phyloP scores from a whole-genome alignment of 2,888 invertebrate genomes.

The Drosophila lacicola region DNA sequence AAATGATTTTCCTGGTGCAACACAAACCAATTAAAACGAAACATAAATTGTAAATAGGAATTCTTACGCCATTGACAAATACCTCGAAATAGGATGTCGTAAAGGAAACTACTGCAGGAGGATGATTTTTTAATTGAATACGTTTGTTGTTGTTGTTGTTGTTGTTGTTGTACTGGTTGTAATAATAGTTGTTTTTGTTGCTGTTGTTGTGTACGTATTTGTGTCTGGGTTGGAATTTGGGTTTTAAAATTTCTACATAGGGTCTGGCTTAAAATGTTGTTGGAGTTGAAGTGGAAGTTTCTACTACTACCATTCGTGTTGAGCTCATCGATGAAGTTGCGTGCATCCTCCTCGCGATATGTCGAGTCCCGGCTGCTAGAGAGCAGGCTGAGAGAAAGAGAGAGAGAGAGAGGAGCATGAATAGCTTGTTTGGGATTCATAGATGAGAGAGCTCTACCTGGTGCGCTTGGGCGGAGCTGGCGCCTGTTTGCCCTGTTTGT shows the following conservation, averaged over 20 bases:
- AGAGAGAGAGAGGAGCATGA: not conserved
- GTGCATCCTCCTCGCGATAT: conserved; percentile 85
- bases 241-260: conserved; percentile 83
- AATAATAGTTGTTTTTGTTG: conserved; percentile 61
- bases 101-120: conserved; percentile 86
- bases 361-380: conserved; percentile 85
- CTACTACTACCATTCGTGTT: conserved; percentile 84
- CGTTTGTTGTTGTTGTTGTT: conserved; percentile 62
- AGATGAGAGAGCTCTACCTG: conserved; percentile 86
- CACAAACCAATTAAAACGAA: conserved; percentile 47
- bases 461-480: conserved; percentile 98
- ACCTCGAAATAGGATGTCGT: conserved; percentile 86
- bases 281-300: conserved; percentile 62
- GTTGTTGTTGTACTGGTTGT: conserved; percentile 43
- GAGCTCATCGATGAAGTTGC: conserved; percentile 84
- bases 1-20: conserved; percentile 18
- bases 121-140: conserved; percentile 85
- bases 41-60: conserved; percentile 65
- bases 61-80: conserved; percentile 85
- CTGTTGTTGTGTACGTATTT: conserved; percentile 77
- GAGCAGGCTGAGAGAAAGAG: conserved; percentile 70
- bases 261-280: conserved; percentile 73
- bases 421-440: not conserved
- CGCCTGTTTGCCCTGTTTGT: conserved; percentile 96
- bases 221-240: conserved; percentile 77